Base-by-base conservation (phyloP, 2,888 invertebrate genomes). In the Papilio elwesi region DNA sequence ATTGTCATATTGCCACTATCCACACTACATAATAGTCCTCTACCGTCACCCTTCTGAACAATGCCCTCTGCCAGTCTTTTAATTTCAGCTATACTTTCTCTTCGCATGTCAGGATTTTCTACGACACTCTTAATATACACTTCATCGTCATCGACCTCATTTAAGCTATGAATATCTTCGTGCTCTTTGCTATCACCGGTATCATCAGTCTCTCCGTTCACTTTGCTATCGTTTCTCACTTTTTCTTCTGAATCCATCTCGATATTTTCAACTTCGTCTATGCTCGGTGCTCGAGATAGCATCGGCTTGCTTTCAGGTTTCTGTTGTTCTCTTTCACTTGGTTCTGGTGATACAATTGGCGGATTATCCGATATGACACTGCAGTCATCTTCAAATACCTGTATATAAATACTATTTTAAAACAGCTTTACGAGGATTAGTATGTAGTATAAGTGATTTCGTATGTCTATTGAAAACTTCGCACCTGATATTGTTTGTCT, bases 331-430 rank as follows among this genome's bases (percentile, higher is more conserved):
- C 81, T 87, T 76, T 94, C 94, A 70, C 93, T 94, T 0, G 91
- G 93, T 76, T 93, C 93, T 0, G 94, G 94, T 1, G 94, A 94
- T 4, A 94, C 90, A 0, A 94, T 77, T 47, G 94, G 94, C 69
- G 94, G 94, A 75, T 94, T 94, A 73, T 94, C 94, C 68, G 94
- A 94, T 85, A 93, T 92, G 26, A 94, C 91, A 76, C 94, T 95
- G 78, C 92, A 90, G 77, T 94, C 94, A 71, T 95, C 95, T 87
- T 95, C 95, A 72, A 95, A 95, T 53, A 94, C 94, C 94, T 95
- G 77, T 5, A 74, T 66, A 59, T 48, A 70, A 68, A 71, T n/a
- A 53, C 26, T 15, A 52, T 49, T 51, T 66, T 52, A 53, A 36
- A 38, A 6, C 59, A 38, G 7, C 4, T 4, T n/a, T n/a, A n/a